phyloP scores from a whole-genome alignment of 1,140 invertebrate species.

The Eumeta japonica region DNA sequence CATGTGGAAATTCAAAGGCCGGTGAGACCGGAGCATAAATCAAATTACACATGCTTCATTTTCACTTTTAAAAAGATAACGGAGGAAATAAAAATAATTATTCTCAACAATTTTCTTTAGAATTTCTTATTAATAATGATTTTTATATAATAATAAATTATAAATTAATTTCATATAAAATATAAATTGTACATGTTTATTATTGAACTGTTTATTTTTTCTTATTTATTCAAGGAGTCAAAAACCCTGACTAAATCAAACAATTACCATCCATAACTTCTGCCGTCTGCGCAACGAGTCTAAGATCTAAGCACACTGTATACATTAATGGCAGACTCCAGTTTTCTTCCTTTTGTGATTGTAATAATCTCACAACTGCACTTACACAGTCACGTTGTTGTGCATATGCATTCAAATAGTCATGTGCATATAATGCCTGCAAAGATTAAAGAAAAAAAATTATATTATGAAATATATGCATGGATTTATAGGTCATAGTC shows the following conservation, averaged over 20 bases:
- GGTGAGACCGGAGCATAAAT: too few species aligned
- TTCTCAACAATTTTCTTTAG: too few species aligned
- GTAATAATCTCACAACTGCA: slow-evolving; percentile 79
- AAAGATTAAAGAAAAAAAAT: slow-evolving; percentile 41
- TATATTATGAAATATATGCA: not conserved
- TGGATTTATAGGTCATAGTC: slow-evolving; percentile 36
- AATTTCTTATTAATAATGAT: too few species aligned
- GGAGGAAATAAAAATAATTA: too few species aligned
- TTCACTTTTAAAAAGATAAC: too few species aligned
- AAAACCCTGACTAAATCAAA: too few species aligned
- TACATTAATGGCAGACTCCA: slow-evolving; percentile 93
- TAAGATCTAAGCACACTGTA: slow-evolving; percentile 82
- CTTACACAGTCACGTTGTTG: slow-evolving; percentile 78
- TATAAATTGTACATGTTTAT: too few species aligned
- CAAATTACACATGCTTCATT: too few species aligned
- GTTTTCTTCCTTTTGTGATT: slow-evolving; percentile 91
- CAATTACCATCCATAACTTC: slow-evolving; percentile 60
- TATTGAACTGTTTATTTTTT: too few species aligned
- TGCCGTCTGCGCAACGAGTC: slow-evolving; percentile 78
- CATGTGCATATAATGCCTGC: slow-evolving; percentile 63
- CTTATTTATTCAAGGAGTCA: too few species aligned
- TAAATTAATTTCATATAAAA: not conserved
- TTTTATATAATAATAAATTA: slow-evolving; percentile 2
- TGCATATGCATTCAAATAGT: slow-evolving; percentile 75
- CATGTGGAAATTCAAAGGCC: too few species aligned